These are phyloP conservation scores for Hyperoplus lanceolatus DNA, from an alignment of 2,797 vertebrate species.

Conservation along the genomic window DNA sequence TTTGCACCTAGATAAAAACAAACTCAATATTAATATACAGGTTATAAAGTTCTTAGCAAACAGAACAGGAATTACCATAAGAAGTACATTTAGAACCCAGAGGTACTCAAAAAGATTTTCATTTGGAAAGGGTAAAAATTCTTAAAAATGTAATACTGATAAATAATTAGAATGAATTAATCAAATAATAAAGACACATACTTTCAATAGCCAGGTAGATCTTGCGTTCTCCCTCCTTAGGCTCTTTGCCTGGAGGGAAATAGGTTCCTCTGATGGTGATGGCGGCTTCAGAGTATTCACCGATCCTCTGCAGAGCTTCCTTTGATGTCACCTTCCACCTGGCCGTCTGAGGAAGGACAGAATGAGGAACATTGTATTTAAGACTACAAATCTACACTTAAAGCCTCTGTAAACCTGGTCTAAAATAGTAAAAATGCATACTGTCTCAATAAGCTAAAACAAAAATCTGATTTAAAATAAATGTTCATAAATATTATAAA, in stretches of 20 bases:
- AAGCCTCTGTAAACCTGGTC: no score
- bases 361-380: neutral
- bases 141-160: neutral
- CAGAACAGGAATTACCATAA: neutral
- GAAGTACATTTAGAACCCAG: neutral
- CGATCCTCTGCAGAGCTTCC: conserved; percentile 97
- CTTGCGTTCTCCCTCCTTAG: conserved; percentile 97
- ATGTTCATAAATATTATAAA: no score
- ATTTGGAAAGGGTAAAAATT: neutral
- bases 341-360: conserved; percentile 88
- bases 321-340: conserved; percentile 99
- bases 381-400: no score
- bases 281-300: conserved; percentile 98
- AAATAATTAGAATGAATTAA: no score
- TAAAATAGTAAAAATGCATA: no score
- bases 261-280: conserved; percentile 99
- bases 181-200: conserved; percentile 74
- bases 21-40: neutral
- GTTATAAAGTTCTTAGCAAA: neutral
- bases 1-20: conserved; percentile 90
- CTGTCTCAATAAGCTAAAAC: no score
- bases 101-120: neutral
- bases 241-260: conserved; percentile 98
- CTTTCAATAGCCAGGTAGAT: conserved; percentile 99
- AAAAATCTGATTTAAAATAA: no score